Evolutionary conservation across 2,888 invertebrate genomes (phyloP), one percentile per base, ranked within the genome.

Genomic region (Ashinkailepas kermadecensis): DNA sequence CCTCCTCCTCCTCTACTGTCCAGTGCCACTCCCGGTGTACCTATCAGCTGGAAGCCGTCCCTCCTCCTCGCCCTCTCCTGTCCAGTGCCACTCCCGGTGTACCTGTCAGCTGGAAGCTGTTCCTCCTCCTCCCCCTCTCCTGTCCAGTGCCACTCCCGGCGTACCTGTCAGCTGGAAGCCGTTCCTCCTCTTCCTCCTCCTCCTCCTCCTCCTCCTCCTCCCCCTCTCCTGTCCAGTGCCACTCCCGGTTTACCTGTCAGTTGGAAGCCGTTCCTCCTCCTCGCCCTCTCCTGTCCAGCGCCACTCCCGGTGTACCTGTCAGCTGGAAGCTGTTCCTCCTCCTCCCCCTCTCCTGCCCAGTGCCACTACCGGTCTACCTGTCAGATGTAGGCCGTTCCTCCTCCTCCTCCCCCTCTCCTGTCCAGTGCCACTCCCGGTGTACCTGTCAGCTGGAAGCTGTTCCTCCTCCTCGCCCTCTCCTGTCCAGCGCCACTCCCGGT

Each of bases 381-480:
- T 95, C 54, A 93, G 87, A 87, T 95, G 93, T 87, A 96, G 99
- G 82, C 99, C 99, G 87, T 99, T 99, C 82, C 90, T n/a, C n/a
- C n/a, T n/a, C n/a, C n/a, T n/a, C n/a, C n/a, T n/a, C n/a, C n/a
- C n/a, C n/a, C n/a, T n/a, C n/a, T 15, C 59, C 59, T 11, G 15
- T 39, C 58, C 18, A 78, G 54, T 25, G 81, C 54, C 62, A 39
- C 64, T 64, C 56, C 54, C 23, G 62, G n/a, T 56, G 85, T 84
- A 89, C 90, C 95, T 54, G 95, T 95, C 54, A 93, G 87, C 87
- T 95, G 93, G 87, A 96, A 99, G 82, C 99, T 99, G 87, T 99
- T 99, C 82, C 90, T n/a, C n/a, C n/a, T n/a, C n/a, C n/a, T n/a
- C n/a, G n/a, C n/a, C n/a, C n/a, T n/a, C n/a, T 13, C 58, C 58